Evolutionary conservation across 37 sponge, comb jelly and placozoan genomes (phyloP).

Genomic region (Eunapius fragilis): DNA sequence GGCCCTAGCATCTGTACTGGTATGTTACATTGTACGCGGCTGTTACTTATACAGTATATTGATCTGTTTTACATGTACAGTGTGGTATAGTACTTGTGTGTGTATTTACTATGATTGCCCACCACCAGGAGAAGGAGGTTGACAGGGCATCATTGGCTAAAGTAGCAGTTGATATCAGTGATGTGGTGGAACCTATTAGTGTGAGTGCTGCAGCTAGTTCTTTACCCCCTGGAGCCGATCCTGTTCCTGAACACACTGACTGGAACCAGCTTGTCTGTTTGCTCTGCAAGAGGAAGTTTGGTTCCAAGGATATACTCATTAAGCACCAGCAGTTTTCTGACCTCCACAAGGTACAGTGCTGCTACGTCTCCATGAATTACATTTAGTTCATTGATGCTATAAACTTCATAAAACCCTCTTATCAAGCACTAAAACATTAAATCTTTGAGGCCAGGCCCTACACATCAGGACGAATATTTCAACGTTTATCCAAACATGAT

Average conservation of each 20-base stretch:
- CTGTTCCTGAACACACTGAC: slow-evolving; percentile 78
- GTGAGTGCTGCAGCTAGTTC: slow-evolving; percentile 30
- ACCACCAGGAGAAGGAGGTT: slow-evolving; percentile 7
- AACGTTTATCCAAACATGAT: too few species aligned
- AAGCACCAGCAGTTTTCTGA: slow-evolving; percentile 94
- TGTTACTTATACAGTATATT: too few species aligned
- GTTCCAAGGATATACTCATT: slow-evolving; percentile 67
- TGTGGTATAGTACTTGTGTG: neutral
- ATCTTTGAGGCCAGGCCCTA: too few species aligned
- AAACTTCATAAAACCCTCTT: too few species aligned
- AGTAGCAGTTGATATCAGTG: neutral
- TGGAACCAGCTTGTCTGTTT: slow-evolving; percentile 90
- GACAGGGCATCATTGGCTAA: neutral
- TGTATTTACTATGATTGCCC: neutral
- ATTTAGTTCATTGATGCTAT: too few species aligned
- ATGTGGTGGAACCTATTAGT: slow-evolving; percentile 1
- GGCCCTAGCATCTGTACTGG: neutral
- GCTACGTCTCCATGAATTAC: too few species aligned
- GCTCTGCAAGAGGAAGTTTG: slow-evolving; percentile 96
- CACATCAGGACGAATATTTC: too few species aligned
- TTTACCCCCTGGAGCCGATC: slow-evolving; percentile 26
- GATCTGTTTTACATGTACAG: too few species aligned
- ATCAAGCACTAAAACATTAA: too few species aligned
- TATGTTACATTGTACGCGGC: too few species aligned
- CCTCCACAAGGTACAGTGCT: slow-evolving; percentile 92